Conservation (phyloP, 2,113 vertebrate species). For the Neopipo cinnamomea region DNA sequence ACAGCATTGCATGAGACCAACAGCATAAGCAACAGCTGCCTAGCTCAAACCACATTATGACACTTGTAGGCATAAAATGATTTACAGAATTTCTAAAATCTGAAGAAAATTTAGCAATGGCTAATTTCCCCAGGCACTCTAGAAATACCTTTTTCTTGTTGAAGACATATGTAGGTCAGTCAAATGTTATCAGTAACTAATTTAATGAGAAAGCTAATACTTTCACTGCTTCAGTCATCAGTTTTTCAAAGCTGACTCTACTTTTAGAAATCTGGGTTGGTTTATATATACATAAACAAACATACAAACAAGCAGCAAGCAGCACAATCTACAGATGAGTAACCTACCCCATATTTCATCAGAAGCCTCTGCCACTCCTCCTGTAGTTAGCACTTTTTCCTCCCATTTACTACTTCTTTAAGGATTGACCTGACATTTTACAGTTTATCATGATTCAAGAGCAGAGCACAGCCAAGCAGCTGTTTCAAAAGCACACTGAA, state of each 20-base stretch:
- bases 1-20: not conserved
- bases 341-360: not conserved
- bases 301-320: not conserved
- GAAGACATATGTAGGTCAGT: constrained; percentile 10
- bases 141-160: constrained; percentile 36
- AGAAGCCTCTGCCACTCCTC: not conserved
- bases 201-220: constrained; percentile 43
- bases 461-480: not conserved
- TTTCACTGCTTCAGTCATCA: constrained; percentile 23
- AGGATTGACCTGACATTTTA: not conserved
- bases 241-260: constrained; percentile 9
- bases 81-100: constrained; percentile 22
- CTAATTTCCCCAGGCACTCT: not conserved
- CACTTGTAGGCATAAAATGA: not conserved
- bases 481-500: not conserved
- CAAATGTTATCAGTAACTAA: not conserved
- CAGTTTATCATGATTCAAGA: not conserved
- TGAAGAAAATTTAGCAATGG: not conserved
- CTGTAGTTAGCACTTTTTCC: not conserved
- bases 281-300: not conserved
- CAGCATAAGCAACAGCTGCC: not conserved
- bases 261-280: not conserved
- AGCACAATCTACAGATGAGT: not conserved
- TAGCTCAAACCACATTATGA: not conserved
- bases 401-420: not conserved